A percentile compares a stretch with the other conserved stretches of the same genome.
Evolutionary conservation across 2,888 invertebrate genomes (phyloP).

Genomic region (Phytoseiulus persimilis): DNA sequence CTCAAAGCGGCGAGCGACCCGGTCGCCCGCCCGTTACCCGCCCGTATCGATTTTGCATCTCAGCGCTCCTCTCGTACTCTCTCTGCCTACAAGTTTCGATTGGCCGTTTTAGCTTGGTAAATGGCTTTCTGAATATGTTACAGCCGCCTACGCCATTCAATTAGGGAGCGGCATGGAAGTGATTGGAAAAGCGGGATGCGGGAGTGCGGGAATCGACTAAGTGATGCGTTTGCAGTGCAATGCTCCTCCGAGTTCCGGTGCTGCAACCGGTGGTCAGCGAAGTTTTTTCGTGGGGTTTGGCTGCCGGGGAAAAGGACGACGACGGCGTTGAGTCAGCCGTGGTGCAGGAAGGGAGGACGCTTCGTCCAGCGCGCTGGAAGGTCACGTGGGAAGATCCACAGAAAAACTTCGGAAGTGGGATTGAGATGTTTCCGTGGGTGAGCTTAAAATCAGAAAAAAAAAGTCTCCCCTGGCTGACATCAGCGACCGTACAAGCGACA

Average conservation of each 20-base stretch:
- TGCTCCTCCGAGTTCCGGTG: not conserved
- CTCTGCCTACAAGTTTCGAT: not conserved
- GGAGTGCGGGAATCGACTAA: not conserved
- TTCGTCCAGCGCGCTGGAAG: not conserved
- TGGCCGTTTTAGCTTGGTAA: not conserved
- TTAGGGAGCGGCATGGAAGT: not conserved
- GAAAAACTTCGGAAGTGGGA: not conserved
- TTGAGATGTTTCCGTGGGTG: not conserved
- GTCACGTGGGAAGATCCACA: not conserved
- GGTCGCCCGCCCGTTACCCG: not conserved
- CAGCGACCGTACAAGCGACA: not conserved
- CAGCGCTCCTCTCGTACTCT: not conserved
- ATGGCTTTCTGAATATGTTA: constrained; percentile 5
- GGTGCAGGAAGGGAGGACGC: no score
- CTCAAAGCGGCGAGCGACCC: not conserved
- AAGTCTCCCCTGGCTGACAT: not conserved
- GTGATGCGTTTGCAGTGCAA: not conserved
- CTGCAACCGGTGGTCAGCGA: no score
- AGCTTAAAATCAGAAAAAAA: not conserved
- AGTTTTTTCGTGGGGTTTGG: no score
- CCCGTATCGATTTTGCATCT: not conserved
- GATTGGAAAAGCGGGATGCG: not conserved
- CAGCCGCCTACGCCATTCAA: not conserved
- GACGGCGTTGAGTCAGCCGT: no score
- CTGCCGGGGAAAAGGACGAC: no score